Percentiles rank a stretch among this genome's conserved stretches.
phyloP scores from a whole-genome alignment of 2,888 invertebrate species.

The Polietes domitor region DNA sequence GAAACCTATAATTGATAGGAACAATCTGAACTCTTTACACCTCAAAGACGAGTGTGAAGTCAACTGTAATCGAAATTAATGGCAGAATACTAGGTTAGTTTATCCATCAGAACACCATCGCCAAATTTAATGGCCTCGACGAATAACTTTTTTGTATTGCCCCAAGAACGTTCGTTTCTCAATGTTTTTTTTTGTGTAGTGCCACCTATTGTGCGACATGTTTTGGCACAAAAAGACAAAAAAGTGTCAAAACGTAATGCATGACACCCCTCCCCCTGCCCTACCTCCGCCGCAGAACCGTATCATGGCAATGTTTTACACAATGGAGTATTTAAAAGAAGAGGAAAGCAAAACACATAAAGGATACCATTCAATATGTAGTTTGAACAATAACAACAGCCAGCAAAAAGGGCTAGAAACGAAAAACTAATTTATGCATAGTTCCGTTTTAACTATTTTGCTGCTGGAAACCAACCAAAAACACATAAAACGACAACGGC shows the following conservation, averaged over 20 bases:
- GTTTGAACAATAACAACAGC: slow-evolving; percentile 20
- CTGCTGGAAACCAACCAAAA: slow-evolving; percentile 60
- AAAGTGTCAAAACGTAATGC: neutral
- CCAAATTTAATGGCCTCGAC: too few relatives aligned
- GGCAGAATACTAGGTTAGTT: too few relatives aligned
- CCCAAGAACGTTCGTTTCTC: too few relatives aligned
- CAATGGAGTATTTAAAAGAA: neutral
- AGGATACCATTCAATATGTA: neutral
- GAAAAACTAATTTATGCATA: slow-evolving; percentile 65
- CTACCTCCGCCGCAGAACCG: too few relatives aligned
- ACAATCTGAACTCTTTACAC: too few relatives aligned
- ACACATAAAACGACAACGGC: slow-evolving; percentile 20
- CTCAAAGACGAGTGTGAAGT: too few relatives aligned
- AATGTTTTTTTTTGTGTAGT: too few relatives aligned
- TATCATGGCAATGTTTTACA: too few relatives aligned
- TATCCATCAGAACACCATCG: too few relatives aligned
- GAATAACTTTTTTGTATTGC: too few relatives aligned
- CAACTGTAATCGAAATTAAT: too few relatives aligned
- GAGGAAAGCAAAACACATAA: neutral
- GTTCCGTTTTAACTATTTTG: slow-evolving; percentile 62
- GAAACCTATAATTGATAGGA: too few relatives aligned
- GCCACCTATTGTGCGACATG: neutral
- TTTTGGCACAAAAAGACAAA: neutral
- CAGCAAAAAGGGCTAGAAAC: slow-evolving; percentile 9
- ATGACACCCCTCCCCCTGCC: neutral